Evolutionary conservation across 2,888 invertebrate species (phyloP).

Genomic region (Tiphia femorata): DNA sequence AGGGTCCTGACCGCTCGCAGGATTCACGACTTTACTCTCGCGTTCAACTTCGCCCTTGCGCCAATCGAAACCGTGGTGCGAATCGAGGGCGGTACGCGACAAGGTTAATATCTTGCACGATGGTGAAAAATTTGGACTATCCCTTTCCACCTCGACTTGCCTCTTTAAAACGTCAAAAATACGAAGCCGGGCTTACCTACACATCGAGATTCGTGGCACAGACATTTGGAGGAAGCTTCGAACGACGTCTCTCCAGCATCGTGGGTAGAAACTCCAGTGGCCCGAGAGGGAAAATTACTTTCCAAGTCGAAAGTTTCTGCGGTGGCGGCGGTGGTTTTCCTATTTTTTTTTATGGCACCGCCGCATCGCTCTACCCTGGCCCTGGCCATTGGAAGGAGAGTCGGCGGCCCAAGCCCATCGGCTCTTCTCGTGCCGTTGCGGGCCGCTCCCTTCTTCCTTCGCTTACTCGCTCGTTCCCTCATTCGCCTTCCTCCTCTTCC

Average conservation of each 20-base stretch:
- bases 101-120: too few species aligned
- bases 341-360: conserved; percentile 33
- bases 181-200: too few species aligned
- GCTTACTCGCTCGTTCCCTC: conserved; percentile 8
- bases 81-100: too few species aligned
- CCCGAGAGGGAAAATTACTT: conserved; percentile 43
- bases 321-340: conserved; percentile 41
- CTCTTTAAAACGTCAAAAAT: too few species aligned
- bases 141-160: too few species aligned
- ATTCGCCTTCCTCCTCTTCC: conserved; percentile 21
- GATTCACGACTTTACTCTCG: too few species aligned
- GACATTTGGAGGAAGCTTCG: conserved; percentile 24
- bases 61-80: too few species aligned
- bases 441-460: conserved; percentile 15
- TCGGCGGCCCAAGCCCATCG: conserved; percentile 10
- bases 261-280: conserved; percentile 32
- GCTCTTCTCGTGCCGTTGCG: neutral
- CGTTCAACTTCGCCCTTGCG: too few species aligned
- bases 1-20: too few species aligned
- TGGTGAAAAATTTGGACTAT: too few species aligned
- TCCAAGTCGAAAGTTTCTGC: conserved; percentile 45
- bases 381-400: neutral
- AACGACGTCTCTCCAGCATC: conserved; percentile 35
- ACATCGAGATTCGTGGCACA: too few species aligned
- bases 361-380: conserved; percentile 15